Conservation (phyloP, 2,797 vertebrate genomes). For the Erethizon dorsatum region DNA sequence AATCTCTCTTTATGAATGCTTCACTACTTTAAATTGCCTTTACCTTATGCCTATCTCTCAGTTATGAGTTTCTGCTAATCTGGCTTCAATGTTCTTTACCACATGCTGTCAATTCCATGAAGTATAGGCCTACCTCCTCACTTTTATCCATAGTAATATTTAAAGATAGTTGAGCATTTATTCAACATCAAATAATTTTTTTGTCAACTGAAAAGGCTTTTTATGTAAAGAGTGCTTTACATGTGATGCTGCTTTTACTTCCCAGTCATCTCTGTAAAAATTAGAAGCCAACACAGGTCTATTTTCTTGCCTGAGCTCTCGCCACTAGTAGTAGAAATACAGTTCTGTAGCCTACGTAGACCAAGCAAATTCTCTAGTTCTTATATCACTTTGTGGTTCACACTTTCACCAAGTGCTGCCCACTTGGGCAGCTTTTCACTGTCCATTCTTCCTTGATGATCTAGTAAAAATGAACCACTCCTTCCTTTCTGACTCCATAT, state of each 20-base stretch:
- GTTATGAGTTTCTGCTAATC: neutral
- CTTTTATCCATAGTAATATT: neutral
- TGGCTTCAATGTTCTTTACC: neutral
- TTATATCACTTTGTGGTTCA: neutral
- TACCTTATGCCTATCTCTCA: neutral
- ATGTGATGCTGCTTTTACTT: neutral
- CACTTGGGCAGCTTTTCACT: neutral
- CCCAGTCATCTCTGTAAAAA: neutral
- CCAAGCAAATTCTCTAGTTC: neutral
- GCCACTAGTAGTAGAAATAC: neutral
- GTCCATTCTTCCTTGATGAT: neutral
- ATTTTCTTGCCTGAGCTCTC: neutral
- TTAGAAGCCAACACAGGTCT: neutral
- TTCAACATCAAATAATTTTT: neutral
- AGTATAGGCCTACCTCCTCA: neutral
- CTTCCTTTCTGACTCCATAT: neutral
- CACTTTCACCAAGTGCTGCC: neutral
- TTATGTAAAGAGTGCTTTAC: neutral
- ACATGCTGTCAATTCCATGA: neutral
- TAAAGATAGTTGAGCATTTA: neutral
- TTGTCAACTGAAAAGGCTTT: neutral
- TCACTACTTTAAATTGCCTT: constrained; percentile 38
- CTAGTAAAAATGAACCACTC: neutral
- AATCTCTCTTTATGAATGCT: neutral
- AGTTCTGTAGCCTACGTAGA: neutral